These are phyloP conservation scores for Vulpes ferrilata DNA, from an alignment of 2,113 vertebrate species.

Conservation along the genomic window DNA sequence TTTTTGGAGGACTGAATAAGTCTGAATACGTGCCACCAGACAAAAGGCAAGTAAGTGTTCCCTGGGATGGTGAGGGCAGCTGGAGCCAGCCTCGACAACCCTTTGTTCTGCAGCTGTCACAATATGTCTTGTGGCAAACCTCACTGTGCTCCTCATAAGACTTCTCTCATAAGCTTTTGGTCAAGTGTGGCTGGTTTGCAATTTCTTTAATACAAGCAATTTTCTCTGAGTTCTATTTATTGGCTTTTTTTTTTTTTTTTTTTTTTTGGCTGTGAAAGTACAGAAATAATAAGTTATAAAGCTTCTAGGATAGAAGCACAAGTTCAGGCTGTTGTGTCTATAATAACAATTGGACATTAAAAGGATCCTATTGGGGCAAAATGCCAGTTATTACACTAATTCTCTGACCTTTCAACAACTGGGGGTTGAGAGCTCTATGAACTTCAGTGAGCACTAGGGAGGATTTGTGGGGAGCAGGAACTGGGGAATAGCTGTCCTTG, in stretches of 20 bases:
- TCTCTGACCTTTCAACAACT: background rate
- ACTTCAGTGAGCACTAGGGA: background rate
- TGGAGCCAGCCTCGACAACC: background rate
- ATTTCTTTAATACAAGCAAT: slow-evolving; percentile 31
- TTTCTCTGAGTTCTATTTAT: background rate
- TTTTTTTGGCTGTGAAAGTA: background rate
- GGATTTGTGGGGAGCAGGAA: background rate
- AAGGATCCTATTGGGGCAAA: background rate
- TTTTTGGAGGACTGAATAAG: background rate
- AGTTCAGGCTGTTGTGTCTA: background rate
- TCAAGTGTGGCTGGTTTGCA: background rate
- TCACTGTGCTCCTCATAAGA: background rate
- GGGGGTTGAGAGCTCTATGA: background rate
- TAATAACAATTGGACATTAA: background rate
- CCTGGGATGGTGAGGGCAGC: background rate
- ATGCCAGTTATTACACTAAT: background rate
- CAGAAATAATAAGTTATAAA: background rate
- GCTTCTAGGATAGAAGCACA: background rate
- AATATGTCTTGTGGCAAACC: background rate
- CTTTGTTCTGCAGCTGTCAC: background rate
- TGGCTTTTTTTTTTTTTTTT: background rate
- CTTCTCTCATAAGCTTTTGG: background rate
- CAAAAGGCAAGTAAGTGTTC: background rate
- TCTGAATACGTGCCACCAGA: background rate
- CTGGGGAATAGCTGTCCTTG: background rate